Percentiles rank a stretch among this genome's conserved stretches.
These are phyloP conservation scores for Acipenser oxyrinchus DNA, from an alignment of 2,797 vertebrate species.

Conservation along the genomic window DNA sequence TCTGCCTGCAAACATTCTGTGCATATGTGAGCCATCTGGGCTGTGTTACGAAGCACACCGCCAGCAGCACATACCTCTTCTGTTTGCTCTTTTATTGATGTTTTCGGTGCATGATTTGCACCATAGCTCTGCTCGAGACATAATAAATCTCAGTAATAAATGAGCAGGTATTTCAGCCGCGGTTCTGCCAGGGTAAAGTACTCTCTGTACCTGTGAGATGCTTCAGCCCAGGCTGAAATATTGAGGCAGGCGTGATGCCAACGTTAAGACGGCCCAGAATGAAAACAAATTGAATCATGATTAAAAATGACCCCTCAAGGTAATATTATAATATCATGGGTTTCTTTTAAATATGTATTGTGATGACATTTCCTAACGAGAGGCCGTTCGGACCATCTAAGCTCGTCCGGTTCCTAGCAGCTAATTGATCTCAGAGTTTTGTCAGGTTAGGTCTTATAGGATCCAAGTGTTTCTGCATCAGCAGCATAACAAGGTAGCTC, in stretches of 20 bases:
- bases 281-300: conserved; percentile 17
- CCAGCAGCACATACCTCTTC: conserved; percentile 49
- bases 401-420: too few relatives aligned
- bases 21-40: conserved; percentile 64
- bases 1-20: conserved; percentile 35
- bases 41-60: conserved; percentile 34
- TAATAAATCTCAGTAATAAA: conserved; percentile 31
- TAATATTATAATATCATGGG: too few relatives aligned
- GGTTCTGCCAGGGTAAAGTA: conserved; percentile 13
- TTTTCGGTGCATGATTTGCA: conserved; percentile 38
- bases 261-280: conserved; percentile 22
- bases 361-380: too few relatives aligned
- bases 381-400: too few relatives aligned
- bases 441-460: too few relatives aligned
- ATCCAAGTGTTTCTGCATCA: too few relatives aligned
- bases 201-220: conserved; percentile 7
- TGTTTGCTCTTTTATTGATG: conserved; percentile 42
- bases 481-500: too few relatives aligned
- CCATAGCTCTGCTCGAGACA: conserved; percentile 23
- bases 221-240: not conserved
- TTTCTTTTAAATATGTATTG: too few relatives aligned
- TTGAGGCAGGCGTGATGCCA: not conserved
- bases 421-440: too few relatives aligned
- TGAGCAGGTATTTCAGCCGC: conserved; percentile 18
- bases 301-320: too few relatives aligned